Base-by-base conservation (phyloP, 2,113 vertebrate species). In the Melanerpes aurifrons region DNA sequence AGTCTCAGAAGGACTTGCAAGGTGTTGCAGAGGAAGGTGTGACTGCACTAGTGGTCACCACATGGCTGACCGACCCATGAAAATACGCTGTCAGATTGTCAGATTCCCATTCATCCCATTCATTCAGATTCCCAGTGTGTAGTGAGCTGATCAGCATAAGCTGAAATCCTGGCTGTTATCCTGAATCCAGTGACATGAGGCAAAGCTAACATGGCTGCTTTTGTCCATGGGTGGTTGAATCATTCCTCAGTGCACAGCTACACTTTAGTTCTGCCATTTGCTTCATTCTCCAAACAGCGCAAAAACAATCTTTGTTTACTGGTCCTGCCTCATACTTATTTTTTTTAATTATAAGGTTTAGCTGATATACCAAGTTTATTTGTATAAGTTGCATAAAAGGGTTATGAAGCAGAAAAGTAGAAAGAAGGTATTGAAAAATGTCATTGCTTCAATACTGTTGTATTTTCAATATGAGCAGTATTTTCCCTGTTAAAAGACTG, bases 401-500 rank as follows among this genome's bases (percentile, higher is more conserved):
- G 4, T 28, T 48, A 24, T 18, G 12, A 19, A 64, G 29, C 21
- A 86, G 45, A 78, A 75, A 61, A 92, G 15, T 13, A 71, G 32
- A 75, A 86, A 61, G 45, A 68, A 54, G 2, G 9, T 26, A 58
- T n/a, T 62, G 24, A 77, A 94, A 89, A 88, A 89, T 74, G 12
- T 18, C 37, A 31, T 64, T 89, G 79, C 87, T 92, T 93, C 57
- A 37, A 37, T 66, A 17, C 69, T 91, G 37, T 12, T 54, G 4
- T 50, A 59, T 90, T 95, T 92, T 53, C 63, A 90, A 15, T 45
- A 56, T 28, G 37, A 83, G 45, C 57, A 63, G 16, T 67, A 75
- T 73, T 93, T 89, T 70, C 88, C 77, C 75, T 89, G 72, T 35
- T 69, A 91, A 96, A 80, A 89, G 7, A 45, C 74, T 82, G n/a